Percentiles rank a stretch among this genome's conserved stretches.
Conservation (phyloP, 2,888 invertebrate species). For the Synergus japonicus region DNA sequence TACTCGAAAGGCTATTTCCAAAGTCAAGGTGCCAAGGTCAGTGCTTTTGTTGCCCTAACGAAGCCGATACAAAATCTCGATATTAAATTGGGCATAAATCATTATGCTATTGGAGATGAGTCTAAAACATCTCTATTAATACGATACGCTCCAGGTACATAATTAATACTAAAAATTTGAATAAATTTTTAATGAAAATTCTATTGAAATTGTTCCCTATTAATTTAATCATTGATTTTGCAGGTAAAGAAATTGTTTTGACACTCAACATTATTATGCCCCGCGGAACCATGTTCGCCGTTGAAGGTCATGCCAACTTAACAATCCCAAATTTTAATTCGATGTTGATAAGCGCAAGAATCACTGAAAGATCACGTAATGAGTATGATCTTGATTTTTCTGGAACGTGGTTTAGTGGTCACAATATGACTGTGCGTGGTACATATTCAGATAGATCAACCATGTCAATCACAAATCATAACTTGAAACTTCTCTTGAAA, state of each 20-base stretch:
- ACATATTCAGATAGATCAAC: conserved; percentile 87
- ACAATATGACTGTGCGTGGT: conserved; percentile 84
- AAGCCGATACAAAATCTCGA: conserved; percentile 84
- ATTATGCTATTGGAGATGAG: conserved; percentile 79
- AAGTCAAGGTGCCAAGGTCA: conserved; percentile 81
- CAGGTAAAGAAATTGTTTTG: conserved; percentile 80
- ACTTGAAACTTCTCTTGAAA: conserved; percentile 84
- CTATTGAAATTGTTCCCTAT: not conserved
- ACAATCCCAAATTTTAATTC: conserved; percentile 87
- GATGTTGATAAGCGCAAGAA: conserved; percentile 82
- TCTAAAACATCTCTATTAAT: conserved; percentile 79
- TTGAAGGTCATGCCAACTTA: conserved; percentile 86
- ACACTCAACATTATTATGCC: conserved; percentile 82
- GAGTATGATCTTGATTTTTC: conserved; percentile 86
- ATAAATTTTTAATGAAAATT: not conserved
- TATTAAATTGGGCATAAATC: conserved; percentile 81
- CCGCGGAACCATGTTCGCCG: conserved; percentile 82
- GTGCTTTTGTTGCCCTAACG: conserved; percentile 82
- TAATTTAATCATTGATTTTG: not conserved
- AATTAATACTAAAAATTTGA: not conserved
- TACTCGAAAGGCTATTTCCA: conserved; percentile 80
- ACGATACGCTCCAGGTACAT: conserved; percentile 79
- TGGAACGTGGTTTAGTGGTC: conserved; percentile 90
- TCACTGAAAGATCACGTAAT: conserved; percentile 83
- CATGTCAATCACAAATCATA: conserved; percentile 82